Evolutionary conservation across 2,888 invertebrate genomes (phyloP).

Genomic region (Incurvaria masculella): DNA sequence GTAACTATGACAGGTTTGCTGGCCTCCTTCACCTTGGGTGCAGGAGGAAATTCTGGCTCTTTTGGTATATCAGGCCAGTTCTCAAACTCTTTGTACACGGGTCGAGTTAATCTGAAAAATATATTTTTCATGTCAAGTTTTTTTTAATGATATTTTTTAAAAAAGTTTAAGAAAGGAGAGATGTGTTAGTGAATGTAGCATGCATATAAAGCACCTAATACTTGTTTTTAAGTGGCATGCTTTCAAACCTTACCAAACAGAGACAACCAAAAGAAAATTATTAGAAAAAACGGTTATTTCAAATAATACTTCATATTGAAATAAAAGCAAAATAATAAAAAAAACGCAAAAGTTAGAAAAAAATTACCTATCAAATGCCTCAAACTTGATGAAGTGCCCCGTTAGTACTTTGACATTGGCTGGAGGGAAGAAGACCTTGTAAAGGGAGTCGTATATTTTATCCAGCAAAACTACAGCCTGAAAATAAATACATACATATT

Average conservation of each 20-base stretch:
- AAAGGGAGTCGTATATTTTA: slow-evolving; percentile 60
- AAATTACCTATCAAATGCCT: slow-evolving; percentile 61
- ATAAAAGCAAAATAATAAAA: slow-evolving; percentile 4
- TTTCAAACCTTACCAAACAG: no score
- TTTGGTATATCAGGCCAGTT: slow-evolving; percentile 58
- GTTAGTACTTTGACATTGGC: slow-evolving; percentile 60
- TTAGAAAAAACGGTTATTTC: no score
- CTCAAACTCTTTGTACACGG: slow-evolving; percentile 62
- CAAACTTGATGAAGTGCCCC: slow-evolving; percentile 70
- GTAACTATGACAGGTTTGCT: slow-evolving; percentile 25
- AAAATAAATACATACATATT: no score
- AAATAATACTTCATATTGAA: not conserved
- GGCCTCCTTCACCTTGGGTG: slow-evolving; percentile 34
- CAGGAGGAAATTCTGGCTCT: slow-evolving; percentile 30
- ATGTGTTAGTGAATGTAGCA: no score
- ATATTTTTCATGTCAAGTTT: no score
- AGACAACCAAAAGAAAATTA: no score
- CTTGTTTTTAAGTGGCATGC: no score
- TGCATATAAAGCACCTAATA: no score
- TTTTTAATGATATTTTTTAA: no score
- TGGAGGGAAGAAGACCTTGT: slow-evolving; percentile 30
- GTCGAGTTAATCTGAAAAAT: slow-evolving; percentile 53
- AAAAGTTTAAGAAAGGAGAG: no score
- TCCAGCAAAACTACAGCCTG: slow-evolving; percentile 64
- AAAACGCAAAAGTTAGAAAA: slow-evolving; percentile 9